Conservation (phyloP, 2,797 vertebrate genomes). For the Rallus crepitans region DNA sequence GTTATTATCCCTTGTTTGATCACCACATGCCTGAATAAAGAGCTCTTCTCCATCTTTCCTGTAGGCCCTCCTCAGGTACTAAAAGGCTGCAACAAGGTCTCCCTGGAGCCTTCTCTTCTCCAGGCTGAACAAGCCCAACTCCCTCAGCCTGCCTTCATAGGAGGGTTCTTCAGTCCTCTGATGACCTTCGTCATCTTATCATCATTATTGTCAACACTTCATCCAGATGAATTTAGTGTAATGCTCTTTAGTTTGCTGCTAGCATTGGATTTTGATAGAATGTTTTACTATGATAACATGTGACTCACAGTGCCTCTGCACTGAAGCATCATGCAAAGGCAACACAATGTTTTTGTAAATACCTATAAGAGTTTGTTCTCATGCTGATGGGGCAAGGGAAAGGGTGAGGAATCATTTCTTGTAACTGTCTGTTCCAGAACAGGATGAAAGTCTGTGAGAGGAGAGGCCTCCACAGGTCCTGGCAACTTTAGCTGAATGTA, state of each 20-base stretch:
- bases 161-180: too few relatives aligned
- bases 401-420: neutral
- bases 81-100: too few relatives aligned
- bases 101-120: too few relatives aligned
- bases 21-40: too few relatives aligned
- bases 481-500: neutral
- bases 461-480: neutral
- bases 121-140: too few relatives aligned
- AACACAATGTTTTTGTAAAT: neutral
- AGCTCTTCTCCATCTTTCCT: too few relatives aligned
- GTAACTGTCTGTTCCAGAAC: neutral
- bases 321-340: neutral
- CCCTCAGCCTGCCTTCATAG: too few relatives aligned
- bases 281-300: neutral
- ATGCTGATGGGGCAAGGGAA: neutral
- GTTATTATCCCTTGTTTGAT: too few relatives aligned
- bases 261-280: neutral
- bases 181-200: neutral
- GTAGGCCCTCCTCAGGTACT: too few relatives aligned
- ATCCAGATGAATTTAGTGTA: neutral
- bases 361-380: neutral
- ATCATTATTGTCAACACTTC: neutral
- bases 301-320: neutral
- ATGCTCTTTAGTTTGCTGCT: neutral
- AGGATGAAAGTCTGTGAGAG: neutral